phyloP scores from a whole-genome alignment of 2,113 vertebrate genomes.

The Urocolius indicus region DNA sequence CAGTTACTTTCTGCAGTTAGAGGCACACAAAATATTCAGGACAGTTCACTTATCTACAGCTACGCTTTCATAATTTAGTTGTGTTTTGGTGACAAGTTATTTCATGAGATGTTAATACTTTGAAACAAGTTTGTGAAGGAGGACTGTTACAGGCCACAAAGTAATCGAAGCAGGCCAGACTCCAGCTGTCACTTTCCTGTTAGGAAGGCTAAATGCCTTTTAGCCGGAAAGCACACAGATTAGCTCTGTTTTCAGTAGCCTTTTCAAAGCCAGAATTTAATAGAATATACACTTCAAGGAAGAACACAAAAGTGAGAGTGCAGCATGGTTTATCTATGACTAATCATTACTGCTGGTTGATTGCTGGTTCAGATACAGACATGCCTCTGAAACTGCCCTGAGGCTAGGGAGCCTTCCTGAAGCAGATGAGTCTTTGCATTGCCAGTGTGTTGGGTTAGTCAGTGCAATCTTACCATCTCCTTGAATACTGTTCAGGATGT shows the following conservation, averaged over 20 bases:
- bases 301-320: not conserved
- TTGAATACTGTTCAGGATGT: not conserved
- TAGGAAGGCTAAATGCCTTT: not conserved
- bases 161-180: conserved; percentile 1
- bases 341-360: not conserved
- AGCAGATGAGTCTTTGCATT: not conserved
- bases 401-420: not conserved
- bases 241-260: conserved; percentile 2
- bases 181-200: conserved; percentile 9
- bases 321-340: not conserved
- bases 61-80: not conserved
- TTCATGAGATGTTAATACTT: conserved; percentile 24
- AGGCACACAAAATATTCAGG: not conserved
- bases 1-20: not conserved
- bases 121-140: conserved; percentile 20
- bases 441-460: not conserved
- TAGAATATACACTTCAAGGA: not conserved
- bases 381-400: not conserved
- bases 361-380: not conserved
- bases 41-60: conserved; percentile 4
- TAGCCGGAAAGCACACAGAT: not conserved
- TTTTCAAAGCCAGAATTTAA: conserved; percentile 14
- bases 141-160: conserved; percentile 24
- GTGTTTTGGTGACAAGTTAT: conserved; percentile 32
- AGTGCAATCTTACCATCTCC: no score